phyloP scores from a whole-genome alignment of 1,140 invertebrate genomes.

The Dufourea novaeangliae region DNA sequence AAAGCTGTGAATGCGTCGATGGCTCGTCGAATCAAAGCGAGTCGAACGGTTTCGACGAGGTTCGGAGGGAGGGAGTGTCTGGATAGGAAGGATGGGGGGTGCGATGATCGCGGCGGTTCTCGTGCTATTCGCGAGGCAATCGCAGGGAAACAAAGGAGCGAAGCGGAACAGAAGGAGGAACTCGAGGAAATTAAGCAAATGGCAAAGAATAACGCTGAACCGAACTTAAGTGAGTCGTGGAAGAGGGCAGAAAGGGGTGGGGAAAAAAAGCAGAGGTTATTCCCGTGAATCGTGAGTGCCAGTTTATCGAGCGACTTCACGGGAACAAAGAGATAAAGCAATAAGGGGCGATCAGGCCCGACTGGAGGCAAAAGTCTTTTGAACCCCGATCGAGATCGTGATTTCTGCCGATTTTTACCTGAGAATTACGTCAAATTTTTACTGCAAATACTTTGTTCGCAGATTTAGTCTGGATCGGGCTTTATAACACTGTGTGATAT shows the following conservation, averaged over 20 bases:
- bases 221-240: conserved; percentile 8
- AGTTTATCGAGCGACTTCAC: conserved; percentile 46
- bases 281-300: conserved; percentile 6
- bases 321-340: conserved; percentile 41
- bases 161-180: background rate
- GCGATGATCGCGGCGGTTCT: background rate
- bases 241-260: background rate
- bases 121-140: conserved; percentile 12
- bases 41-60: background rate
- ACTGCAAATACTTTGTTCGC: background rate
- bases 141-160: conserved; percentile 12
- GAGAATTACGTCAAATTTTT: background rate
- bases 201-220: conserved; percentile 31
- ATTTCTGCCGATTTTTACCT: background rate
- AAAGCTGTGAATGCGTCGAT: conserved; percentile 20
- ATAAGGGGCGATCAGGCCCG: conserved; percentile 4
- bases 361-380: conserved; percentile 40
- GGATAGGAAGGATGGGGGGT: background rate
- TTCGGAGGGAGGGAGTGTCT: too few relatives aligned
- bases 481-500: too few relatives aligned
- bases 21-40: conserved; percentile 19
- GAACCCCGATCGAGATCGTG: conserved; percentile 11
- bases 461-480: background rate
- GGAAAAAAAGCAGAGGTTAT: conserved; percentile 8
- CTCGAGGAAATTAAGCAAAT: conserved; percentile 46